These are phyloP conservation scores for Tipula unca DNA, from an alignment of 2,888 invertebrate species.

Conservation along the genomic window DNA sequence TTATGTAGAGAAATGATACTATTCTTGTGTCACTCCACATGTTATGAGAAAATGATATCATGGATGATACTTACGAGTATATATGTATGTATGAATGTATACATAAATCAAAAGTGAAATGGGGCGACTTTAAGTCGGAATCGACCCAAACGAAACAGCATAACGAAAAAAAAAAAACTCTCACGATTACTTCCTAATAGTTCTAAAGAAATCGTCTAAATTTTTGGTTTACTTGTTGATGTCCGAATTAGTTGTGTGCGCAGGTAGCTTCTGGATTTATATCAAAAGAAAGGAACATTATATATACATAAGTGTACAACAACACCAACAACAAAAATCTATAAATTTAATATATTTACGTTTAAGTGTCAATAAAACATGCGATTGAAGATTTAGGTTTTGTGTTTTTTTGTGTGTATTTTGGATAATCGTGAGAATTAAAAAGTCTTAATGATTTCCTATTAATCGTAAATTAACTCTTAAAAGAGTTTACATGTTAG, in stretches of 20 bases:
- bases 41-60: not conserved
- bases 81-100: not conserved
- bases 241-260: slow-evolving; percentile 14
- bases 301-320: not conserved
- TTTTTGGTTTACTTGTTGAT: not conserved
- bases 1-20: not conserved
- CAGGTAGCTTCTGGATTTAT: not conserved
- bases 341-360: not conserved
- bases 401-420: not conserved
- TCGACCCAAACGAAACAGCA: not conserved
- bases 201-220: not conserved
- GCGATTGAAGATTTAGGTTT: not conserved
- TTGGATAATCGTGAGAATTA: not conserved
- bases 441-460: not conserved
- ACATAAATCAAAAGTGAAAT: not conserved
- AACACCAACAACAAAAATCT: not conserved
- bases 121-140: not conserved
- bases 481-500: not conserved
- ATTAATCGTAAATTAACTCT: not conserved
- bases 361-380: slow-evolving; percentile 14
- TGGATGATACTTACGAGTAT: not conserved
- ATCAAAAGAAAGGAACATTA: not conserved
- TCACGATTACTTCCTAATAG: not conserved
- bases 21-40: not conserved
- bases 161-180: not conserved